These are phyloP conservation scores for Drosophila peninsularis DNA, from an alignment of 2,888 invertebrate genomes.

Conservation along the genomic window DNA sequence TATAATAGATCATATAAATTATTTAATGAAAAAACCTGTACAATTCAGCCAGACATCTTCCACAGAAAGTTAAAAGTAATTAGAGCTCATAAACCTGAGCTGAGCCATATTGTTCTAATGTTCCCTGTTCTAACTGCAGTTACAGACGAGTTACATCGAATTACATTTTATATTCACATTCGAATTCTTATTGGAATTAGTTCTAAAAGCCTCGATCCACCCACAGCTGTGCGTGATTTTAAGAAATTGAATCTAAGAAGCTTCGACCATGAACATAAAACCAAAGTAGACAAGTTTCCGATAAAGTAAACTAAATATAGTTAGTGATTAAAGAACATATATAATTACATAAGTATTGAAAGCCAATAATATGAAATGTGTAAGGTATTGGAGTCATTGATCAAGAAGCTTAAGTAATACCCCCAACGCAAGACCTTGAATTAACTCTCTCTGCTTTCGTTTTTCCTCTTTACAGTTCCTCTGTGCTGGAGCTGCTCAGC, in stretches of 20 bases:
- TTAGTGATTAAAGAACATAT: background rate
- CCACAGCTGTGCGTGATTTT: background rate
- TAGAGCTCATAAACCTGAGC: too few species aligned
- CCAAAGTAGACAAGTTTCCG: background rate
- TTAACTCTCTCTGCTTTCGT: background rate
- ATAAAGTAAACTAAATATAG: background rate
- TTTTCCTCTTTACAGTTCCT: slow-evolving; percentile 68
- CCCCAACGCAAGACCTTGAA: too few species aligned
- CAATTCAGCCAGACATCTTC: too few species aligned
- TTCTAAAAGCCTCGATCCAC: background rate
- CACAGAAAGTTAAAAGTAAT: too few species aligned
- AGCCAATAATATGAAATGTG: background rate
- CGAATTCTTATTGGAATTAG: background rate
- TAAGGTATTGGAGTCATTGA: background rate
- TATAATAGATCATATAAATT: too few species aligned
- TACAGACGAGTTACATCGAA: background rate
- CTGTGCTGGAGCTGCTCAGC: slow-evolving; percentile 84
- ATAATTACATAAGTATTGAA: background rate
- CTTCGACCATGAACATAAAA: background rate
- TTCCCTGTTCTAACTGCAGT: background rate
- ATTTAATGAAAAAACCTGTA: too few species aligned
- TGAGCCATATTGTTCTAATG: fast-evolving
- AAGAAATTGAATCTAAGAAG: background rate
- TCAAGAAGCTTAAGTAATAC: background rate
- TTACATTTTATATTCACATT: background rate